These are phyloP conservation scores for Myopa tessellatipennis DNA, from an alignment of 2,888 invertebrate genomes.

Conservation along the genomic window DNA sequence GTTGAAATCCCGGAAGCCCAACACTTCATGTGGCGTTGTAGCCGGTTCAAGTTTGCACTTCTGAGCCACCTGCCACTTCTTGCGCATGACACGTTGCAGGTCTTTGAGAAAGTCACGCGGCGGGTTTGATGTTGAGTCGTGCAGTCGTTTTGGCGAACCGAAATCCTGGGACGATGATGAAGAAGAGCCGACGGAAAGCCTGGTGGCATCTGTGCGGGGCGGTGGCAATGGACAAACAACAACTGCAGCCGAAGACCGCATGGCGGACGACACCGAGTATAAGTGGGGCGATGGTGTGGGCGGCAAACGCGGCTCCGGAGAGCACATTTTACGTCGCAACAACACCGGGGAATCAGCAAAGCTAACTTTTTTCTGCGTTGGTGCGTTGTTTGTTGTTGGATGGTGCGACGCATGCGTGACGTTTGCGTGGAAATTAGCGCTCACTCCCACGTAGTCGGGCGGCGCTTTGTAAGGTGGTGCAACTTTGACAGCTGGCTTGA, in stretches of 20 bases:
- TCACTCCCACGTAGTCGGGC: conserved; percentile 62
- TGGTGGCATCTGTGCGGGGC: conserved; percentile 79
- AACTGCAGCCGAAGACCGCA: conserved; percentile 48
- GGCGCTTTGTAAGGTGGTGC: conserved; percentile 68
- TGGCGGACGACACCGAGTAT: conserved; percentile 50
- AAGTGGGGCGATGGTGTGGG: conserved; percentile 44
- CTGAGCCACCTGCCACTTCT: conserved; percentile 93
- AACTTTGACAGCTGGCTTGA: conserved; percentile 61
- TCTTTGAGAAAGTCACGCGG: conserved; percentile 88
- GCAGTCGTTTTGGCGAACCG: conserved; percentile 82
- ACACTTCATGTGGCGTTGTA: conserved; percentile 91
- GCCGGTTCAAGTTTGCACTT: conserved; percentile 88
- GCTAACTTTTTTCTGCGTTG: conserved; percentile 63
- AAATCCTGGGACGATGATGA: conserved; percentile 60
- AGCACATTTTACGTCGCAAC: conserved; percentile 68
- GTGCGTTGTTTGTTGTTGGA: conserved; percentile 39
- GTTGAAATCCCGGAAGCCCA: conserved; percentile 88
- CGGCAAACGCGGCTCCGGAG: conserved; percentile 63
- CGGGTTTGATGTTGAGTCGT: conserved; percentile 79
- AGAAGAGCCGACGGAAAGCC: conserved; percentile 73
- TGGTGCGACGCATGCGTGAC: not conserved
- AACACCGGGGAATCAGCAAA: conserved; percentile 68
- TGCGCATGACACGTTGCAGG: conserved; percentile 90
- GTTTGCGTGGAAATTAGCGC: conserved; percentile 47
- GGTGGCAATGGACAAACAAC: conserved; percentile 75